Evolutionary conservation across 2,888 invertebrate species (phyloP).

Genomic region (Calameuta idolon): DNA sequence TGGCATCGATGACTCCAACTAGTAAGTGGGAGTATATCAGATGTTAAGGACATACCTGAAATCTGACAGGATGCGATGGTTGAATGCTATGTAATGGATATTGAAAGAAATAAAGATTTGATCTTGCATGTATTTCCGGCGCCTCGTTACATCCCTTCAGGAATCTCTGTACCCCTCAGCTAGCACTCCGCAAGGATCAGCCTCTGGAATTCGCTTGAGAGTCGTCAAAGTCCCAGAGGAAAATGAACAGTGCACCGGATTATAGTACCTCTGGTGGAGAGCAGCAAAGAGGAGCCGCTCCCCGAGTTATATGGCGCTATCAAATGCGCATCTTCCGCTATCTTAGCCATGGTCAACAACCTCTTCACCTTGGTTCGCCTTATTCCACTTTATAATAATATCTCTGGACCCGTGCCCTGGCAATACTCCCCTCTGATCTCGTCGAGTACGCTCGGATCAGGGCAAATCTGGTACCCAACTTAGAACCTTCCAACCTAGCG

Average conservation of each 20-base stretch:
- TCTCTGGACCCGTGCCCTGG: conserved; percentile 9
- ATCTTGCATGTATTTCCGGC: not conserved
- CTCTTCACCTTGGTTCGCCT: conserved; percentile 44
- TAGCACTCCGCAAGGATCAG: not conserved
- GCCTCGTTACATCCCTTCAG: not conserved
- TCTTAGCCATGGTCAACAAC: conserved; percentile 54
- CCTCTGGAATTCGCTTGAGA: not conserved
- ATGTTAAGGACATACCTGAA: not conserved
- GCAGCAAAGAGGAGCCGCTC: conserved; percentile 28
- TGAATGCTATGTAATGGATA: not conserved
- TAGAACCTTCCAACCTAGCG: not conserved
- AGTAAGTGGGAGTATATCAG: not conserved
- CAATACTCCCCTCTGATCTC: conserved; percentile 5
- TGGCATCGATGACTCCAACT: not conserved
- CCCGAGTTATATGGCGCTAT: conserved; percentile 39
- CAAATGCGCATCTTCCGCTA: conserved; percentile 54
- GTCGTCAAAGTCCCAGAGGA: not conserved
- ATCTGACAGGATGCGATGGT: not conserved
- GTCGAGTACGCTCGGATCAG: not conserved
- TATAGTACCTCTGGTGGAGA: not conserved
- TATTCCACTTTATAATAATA: conserved; percentile 43
- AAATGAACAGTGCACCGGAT: not conserved
- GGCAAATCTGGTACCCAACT: not conserved
- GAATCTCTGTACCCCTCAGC: not conserved
- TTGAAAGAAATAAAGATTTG: not conserved